phyloP scores from a whole-genome alignment of 2,113 vertebrate genomes.

The Micromys minutus region DNA sequence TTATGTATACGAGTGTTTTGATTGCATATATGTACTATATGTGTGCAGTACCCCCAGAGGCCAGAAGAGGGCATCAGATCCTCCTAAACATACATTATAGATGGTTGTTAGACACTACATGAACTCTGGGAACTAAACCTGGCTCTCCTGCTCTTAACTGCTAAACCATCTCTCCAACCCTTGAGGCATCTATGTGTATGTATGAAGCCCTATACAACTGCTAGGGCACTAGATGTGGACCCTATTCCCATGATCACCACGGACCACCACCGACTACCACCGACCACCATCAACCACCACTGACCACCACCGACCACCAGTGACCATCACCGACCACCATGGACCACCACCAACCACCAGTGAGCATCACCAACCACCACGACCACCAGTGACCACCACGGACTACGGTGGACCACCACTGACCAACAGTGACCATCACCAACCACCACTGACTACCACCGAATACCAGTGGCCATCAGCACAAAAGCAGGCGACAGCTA shows the following conservation, averaged over 20 bases:
- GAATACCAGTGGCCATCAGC: no score
- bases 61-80: neutral
- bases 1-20: neutral
- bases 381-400: neutral
- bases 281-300: no score
- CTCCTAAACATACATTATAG: neutral
- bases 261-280: no score
- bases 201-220: neutral
- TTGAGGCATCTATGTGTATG: neutral
- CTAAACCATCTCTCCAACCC: neutral
- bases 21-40: neutral
- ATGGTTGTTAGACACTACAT: neutral
- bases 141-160: neutral
- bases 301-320: neutral
- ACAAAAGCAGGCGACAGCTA: neutral
- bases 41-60: neutral
- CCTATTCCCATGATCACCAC: neutral
- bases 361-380: no score
- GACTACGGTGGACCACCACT: neutral
- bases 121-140: neutral
- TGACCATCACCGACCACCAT: neutral
- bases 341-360: no score
- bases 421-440: no score
- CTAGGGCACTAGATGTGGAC: neutral
- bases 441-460: neutral